Percentiles rank a stretch among this genome's conserved stretches.
phyloP scores from a whole-genome alignment of 2,113 vertebrate species.

The Anguilla rostrata region DNA sequence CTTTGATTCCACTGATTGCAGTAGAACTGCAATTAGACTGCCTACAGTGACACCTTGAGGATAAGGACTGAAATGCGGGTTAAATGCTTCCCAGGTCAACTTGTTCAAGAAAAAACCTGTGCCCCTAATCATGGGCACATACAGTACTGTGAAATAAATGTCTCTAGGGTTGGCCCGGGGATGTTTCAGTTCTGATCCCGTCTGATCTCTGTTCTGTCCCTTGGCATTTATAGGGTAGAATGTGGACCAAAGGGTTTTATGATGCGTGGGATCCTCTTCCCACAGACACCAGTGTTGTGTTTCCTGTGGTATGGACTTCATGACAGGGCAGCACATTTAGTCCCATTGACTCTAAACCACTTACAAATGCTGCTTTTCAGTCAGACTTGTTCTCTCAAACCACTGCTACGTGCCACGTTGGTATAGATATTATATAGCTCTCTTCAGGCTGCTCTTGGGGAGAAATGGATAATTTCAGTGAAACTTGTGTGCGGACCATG shows the following conservation, averaged over 20 bases:
- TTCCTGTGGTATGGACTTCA: slow-evolving; percentile 1
- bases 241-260: neutral
- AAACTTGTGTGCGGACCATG: neutral
- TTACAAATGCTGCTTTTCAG: neutral
- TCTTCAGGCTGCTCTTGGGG: neutral
- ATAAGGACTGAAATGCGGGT: too few relatives aligned
- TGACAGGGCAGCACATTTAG: slow-evolving; percentile 2
- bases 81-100: too few relatives aligned
- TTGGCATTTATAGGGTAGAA: neutral
- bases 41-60: too few relatives aligned
- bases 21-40: too few relatives aligned
- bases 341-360: neutral
- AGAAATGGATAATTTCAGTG: neutral
- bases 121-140: neutral
- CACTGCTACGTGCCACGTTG: neutral
- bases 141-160: neutral
- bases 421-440: neutral
- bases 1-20: too few relatives aligned
- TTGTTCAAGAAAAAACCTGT: too few relatives aligned
- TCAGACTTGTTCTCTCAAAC: neutral
- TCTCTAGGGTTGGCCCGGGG: neutral
- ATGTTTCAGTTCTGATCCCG: neutral
- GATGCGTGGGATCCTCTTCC: slow-evolving; percentile 11
- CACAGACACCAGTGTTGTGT: neutral
- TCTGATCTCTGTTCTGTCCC: neutral